Base-by-base conservation (phyloP, 2,888 invertebrate species). In the Timema podura region DNA sequence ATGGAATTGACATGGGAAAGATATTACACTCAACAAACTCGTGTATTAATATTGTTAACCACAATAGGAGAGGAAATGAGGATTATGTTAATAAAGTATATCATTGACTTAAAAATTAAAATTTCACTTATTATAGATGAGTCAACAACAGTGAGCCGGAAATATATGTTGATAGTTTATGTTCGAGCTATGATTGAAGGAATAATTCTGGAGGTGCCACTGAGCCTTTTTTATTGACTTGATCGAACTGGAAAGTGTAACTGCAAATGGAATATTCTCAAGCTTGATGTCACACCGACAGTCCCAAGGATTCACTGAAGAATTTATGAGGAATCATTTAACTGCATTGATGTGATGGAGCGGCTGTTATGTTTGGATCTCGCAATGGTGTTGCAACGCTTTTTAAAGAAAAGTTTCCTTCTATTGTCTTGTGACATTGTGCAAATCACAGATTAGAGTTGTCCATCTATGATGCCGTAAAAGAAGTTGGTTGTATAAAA, bases 361-460 rank as follows among this genome's bases (percentile, higher is more conserved):
- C 9, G 16, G 54, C 54, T 54, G 9, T 54, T 1, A 13, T 54
- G 54, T 54, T 54, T 54, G 8, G 54, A 54, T 54, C 13, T 5
- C 54, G 54, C n/a, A 54, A 6, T 3, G 9, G 6, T 54, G 54
- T 54, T 54, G 54, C 6, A 54, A 54, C 7, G 6, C 54, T 54
- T 54, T 54, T 54, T 16, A 54, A 54, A 49, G 51, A 49, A 49
- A 54, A 54, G 6, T 5, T 54, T 16, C 5, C 54, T 54, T 54
- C 54, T 54, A 7, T 54, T 54, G 54, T 13, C 16, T 54, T 13
- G 16, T 54, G 54, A 1, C 9, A 54, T 6, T 11, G n/a, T 7
- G n/a, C 54, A 15, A 54, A 16, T 54, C n/a, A 54, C 16, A 54
- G n/a, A 54, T 13, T 54, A 54, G 54, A 54, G 16, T 54, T 54